Conservation (phyloP, 2,797 vertebrate genomes). For the Melanotaenia pygmaea region DNA sequence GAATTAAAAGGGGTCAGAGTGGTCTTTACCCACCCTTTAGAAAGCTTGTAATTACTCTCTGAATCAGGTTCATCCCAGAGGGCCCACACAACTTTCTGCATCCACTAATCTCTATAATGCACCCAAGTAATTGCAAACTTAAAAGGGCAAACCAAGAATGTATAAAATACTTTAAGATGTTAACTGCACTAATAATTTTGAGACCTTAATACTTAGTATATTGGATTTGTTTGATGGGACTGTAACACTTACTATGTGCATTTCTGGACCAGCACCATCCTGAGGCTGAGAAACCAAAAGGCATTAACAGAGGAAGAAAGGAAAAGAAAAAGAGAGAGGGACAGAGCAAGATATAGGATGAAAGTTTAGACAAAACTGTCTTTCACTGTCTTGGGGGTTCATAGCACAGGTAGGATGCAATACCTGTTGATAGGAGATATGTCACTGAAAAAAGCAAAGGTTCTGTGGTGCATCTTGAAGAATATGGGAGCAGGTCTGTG, state of each 20-base stretch:
- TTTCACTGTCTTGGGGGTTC: neutral
- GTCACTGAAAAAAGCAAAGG: too few species aligned
- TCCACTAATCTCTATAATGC: slow-evolving; percentile 41
- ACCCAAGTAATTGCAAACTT: slow-evolving; percentile 38
- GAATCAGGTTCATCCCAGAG: slow-evolving; percentile 55
- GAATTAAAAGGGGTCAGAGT: slow-evolving; percentile 68
- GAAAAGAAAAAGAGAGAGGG: neutral
- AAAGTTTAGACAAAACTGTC: too few species aligned
- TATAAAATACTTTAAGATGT: slow-evolving; percentile 8
- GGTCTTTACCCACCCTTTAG: slow-evolving; percentile 66
- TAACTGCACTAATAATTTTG: neutral
- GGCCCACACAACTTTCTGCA: slow-evolving; percentile 43
- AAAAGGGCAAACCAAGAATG: slow-evolving; percentile 22
- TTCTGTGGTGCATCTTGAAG: neutral
- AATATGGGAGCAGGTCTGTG: neutral
- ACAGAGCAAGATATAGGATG: too few species aligned
- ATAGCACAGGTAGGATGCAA: neutral
- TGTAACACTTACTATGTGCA: neutral
- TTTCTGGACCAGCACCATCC: too few species aligned
- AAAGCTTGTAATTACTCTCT: slow-evolving; percentile 72
- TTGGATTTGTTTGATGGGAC: too few species aligned
- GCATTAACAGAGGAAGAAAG: neutral
- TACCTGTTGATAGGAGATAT: neutral
- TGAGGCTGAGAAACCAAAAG: too few species aligned
- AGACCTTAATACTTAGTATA: neutral